Evolutionary conservation across 2,888 invertebrate genomes (phyloP), one percentile per base, ranked within the genome.

Genomic region (Lagria hirta): DNA sequence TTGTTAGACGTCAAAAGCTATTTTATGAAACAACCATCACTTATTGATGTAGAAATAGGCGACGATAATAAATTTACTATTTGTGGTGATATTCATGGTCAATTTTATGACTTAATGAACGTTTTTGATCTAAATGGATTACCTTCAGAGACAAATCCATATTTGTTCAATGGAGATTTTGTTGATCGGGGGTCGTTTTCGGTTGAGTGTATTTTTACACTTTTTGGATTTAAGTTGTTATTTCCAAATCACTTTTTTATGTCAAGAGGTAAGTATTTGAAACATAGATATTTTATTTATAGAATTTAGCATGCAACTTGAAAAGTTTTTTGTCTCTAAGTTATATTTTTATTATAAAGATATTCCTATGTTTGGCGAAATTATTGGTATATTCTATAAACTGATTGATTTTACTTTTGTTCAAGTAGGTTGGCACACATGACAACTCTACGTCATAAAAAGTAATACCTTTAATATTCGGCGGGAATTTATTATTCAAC

Each of bases 161-260:
- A 97, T 75, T 84, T 99, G 56, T 99, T 99, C 73, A 99, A 99
- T 72, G 98, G 98, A 46, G 99, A 99, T 75, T 99, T 99, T 72
- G 99, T 99, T 10, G 99, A 99, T 73, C 79, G 99, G 73, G 99
- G 99, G 7, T 97, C 98, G 0, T 99, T 99, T 72, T 97, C 97
- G 18, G 97, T 99, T 16, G 99, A 99, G 75, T 98, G 98, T 70
- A 99, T 99, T 66, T 95, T 99, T 68, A 91, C 91, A 4, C 75
- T 99, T 51, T 95, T 99, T 71, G 92, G 95, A 50, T 98, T 92
- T 74, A 99, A 99, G 72, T 75, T 99, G 49, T 76, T 99, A 30
- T 97, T 86, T 73, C 99, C 99, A 0, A 81, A 97, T 66, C 88
- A 97, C 71, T 98, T 99, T 74, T 98, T 83, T 73, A 90, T 99